Evolutionary conservation across 1,140 invertebrate genomes (phyloP).

Genomic region (Dendroctonus valens): DNA sequence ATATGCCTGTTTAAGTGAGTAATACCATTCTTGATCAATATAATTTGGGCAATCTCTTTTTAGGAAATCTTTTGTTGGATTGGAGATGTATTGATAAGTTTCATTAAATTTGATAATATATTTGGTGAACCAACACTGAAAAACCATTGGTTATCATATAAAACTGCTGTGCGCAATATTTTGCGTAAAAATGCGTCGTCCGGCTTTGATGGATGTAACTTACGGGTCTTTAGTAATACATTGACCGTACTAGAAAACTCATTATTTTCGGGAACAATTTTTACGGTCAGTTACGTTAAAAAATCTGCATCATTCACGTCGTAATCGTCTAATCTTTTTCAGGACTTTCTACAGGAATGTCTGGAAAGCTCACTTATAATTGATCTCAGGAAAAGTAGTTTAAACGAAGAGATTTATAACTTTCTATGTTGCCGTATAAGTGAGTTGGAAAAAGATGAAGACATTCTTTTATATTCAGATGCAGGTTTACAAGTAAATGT

Average conservation of each 20-base stretch:
- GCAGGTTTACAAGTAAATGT: slow-evolving; percentile 72
- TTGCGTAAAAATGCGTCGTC: slow-evolving; percentile 67
- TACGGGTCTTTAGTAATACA: slow-evolving; percentile 66
- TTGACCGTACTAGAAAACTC: slow-evolving; percentile 63
- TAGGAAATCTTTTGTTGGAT: slow-evolving; percentile 64
- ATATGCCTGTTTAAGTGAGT: background rate
- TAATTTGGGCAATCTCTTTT: slow-evolving; percentile 37
- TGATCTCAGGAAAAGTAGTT: slow-evolving; percentile 62
- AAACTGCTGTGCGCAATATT: slow-evolving; percentile 66
- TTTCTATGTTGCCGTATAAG: slow-evolving; percentile 67
- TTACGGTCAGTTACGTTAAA: slow-evolving; percentile 55
- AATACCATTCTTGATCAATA: background rate
- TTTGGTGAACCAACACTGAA: slow-evolving; percentile 61
- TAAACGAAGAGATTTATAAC: slow-evolving; percentile 69
- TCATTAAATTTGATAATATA: slow-evolving; percentile 72
- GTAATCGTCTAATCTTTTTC: slow-evolving; percentile 42
- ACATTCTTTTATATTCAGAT: slow-evolving; percentile 57
- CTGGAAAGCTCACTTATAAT: slow-evolving; percentile 61
- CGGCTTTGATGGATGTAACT: slow-evolving; percentile 55
- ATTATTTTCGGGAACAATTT: slow-evolving; percentile 63
- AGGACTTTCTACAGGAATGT: slow-evolving; percentile 59
- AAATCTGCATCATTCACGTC: slow-evolving; percentile 33
- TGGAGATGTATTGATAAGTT: slow-evolving; percentile 64
- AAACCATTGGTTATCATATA: slow-evolving; percentile 71
- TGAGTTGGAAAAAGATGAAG: slow-evolving; percentile 65